These are phyloP conservation scores for Plestiodon gilberti DNA, from an alignment of 2,113 vertebrate species.

Conservation along the genomic window DNA sequence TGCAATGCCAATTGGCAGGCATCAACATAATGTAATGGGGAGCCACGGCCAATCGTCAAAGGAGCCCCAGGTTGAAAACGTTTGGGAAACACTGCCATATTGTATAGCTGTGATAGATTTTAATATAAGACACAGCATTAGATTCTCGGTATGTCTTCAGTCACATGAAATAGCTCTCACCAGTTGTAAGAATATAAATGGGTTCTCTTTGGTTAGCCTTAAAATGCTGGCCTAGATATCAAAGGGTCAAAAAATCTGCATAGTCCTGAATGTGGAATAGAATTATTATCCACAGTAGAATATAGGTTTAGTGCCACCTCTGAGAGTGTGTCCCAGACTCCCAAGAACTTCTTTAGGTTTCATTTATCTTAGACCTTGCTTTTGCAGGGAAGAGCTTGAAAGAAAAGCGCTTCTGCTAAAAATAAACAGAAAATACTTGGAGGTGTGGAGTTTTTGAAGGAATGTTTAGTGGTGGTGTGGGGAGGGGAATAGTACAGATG, in stretches of 20 bases:
- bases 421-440: background rate
- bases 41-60: too few relatives aligned
- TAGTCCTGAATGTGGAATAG: background rate
- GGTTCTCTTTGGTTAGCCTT: background rate
- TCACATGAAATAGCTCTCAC: background rate
- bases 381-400: background rate
- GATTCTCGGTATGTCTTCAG: background rate
- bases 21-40: too few relatives aligned
- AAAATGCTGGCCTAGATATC: background rate
- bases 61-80: too few relatives aligned
- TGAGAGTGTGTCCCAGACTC: background rate
- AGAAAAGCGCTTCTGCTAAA: background rate
- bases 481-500: background rate
- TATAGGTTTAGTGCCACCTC: background rate
- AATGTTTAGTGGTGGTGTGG: background rate
- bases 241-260: background rate
- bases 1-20: too few relatives aligned
- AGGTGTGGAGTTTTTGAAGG: background rate
- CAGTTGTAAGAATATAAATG: background rate
- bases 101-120: background rate
- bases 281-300: background rate
- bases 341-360: too few relatives aligned
- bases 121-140: background rate
- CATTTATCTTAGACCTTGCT: too few relatives aligned
- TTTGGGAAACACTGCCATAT: too few relatives aligned